Evolutionary conservation across 2,797 vertebrate species (phyloP), one percentile per base, ranked within the genome.

Genomic region (Eutrigla gurnardus): DNA sequence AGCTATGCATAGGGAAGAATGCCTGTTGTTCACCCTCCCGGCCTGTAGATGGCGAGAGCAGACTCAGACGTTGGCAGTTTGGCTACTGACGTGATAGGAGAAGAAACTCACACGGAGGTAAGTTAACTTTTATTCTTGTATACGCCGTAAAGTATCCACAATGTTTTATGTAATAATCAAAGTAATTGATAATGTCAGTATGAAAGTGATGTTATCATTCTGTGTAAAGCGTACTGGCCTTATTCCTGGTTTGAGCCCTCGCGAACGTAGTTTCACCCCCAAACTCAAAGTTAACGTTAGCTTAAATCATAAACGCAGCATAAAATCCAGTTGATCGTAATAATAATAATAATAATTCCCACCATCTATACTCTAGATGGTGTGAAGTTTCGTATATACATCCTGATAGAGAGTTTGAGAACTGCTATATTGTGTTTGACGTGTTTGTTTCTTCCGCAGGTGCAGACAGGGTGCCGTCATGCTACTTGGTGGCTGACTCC

Each of bases 361-460:
- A 25, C 25, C 25, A 25, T 25, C 25, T 25, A 25, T 25, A 25
- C 2, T 25, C 25, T 25, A 25, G 25, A 25, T 25, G 25, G 50
- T 45, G 3, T 18, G 0, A 65, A 33, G 12, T 53, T 77, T 5
- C 13, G 55, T 14, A 9, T 17, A 12, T 5, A 33, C 13, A 54
- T 13, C 15, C 1, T 4, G 14, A 18, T 3, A 4, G 13, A 65
- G 53, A 52, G 18, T 65, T 17, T 63, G 25, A 63, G 0, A 73
- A 5, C 15, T 54, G 25, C 59, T 70, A 6, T 32, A 0, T 18
- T 65, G 1, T n/a, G 12, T 61, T 60, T 3, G 32, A 3, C 10
- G 7, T 33, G 17, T 52, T 60, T 80, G 3, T 25, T 42, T 69
- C 3, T 35, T 68, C 17, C 50, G 43, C 77, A 86, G 82, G 58